These are phyloP conservation scores for Discoglossus pictus DNA, from an alignment of 2,797 vertebrate genomes.

Conservation along the genomic window DNA sequence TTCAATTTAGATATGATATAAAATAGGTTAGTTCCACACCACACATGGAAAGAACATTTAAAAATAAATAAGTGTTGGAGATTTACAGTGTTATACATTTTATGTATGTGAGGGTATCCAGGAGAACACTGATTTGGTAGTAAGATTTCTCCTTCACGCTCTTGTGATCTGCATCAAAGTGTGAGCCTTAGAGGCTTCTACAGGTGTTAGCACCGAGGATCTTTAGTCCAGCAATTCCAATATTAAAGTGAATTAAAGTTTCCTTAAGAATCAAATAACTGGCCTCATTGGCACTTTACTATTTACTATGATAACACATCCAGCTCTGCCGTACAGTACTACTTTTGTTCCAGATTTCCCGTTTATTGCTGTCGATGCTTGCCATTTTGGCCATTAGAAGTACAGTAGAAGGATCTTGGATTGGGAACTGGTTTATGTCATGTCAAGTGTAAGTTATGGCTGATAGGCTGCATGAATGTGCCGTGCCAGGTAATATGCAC, in stretches of 20 bases:
- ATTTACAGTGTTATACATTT: constrained; percentile 28
- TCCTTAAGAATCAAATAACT: constrained; percentile 17
- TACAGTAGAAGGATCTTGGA: constrained; percentile 25
- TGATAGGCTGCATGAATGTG: constrained; percentile 10
- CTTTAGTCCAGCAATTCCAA: constrained; percentile 5
- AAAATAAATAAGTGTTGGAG: constrained; percentile 21
- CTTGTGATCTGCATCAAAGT: neutral
- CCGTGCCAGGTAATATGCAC: constrained; percentile 19
- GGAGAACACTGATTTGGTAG: neutral
- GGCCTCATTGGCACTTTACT: constrained; percentile 6
- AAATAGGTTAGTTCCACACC: constrained; percentile 1
- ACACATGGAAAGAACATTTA: constrained; percentile 37
- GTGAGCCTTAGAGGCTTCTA: constrained; percentile 2
- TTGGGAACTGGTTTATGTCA: constrained; percentile 36
- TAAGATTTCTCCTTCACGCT: neutral
- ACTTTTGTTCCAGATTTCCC: constrained; percentile 43
- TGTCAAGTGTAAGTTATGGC: constrained; percentile 40
- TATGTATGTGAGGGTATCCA: constrained; percentile 5
- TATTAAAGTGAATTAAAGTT: constrained; percentile 21
- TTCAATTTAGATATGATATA: constrained; percentile 2
- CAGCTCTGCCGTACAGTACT: constrained; percentile 10
- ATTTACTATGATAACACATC: constrained; percentile 23
- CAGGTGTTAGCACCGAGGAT: constrained; percentile 17
- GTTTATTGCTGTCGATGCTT: constrained; percentile 32
- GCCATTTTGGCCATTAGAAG: constrained; percentile 36